Percentiles rank a stretch among this genome's conserved stretches.
These are phyloP conservation scores for Austrolebias charrua DNA, from an alignment of 2,797 vertebrate species.

Conservation along the genomic window DNA sequence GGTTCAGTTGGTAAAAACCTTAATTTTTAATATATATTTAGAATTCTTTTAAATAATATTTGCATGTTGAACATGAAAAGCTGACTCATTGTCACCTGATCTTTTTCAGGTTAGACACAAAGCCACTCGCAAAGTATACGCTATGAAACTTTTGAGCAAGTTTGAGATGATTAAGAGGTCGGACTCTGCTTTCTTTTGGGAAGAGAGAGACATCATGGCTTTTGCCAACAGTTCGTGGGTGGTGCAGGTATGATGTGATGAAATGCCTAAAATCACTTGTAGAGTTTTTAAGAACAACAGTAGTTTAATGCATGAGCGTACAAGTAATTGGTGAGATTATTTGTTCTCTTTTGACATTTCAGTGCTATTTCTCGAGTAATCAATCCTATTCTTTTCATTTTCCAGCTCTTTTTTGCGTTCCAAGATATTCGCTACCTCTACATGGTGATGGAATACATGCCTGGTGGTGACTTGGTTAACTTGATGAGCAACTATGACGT, in stretches of 20 bases:
- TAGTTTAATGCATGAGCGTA: background rate
- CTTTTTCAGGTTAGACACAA: conserved; percentile 91
- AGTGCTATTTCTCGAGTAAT: background rate
- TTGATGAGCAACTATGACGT: conserved; percentile 99
- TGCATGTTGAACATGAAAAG: background rate
- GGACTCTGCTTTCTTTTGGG: conserved; percentile 99
- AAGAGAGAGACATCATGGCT: conserved; percentile 99
- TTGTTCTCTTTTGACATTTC: background rate
- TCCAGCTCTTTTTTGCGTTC: conserved; percentile 95
- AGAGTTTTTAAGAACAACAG: no score
- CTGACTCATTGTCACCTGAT: background rate
- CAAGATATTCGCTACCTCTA: conserved; percentile 98
- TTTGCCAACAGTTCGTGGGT: conserved; percentile 98
- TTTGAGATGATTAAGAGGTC: conserved; percentile 99
- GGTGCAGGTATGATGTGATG: conserved; percentile 86
- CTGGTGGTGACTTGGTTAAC: conserved; percentile 96
- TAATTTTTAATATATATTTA: background rate
- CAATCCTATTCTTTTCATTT: background rate
- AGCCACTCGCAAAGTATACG: conserved; percentile 92
- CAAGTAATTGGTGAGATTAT: conserved; percentile 1
- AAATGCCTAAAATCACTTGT: no score
- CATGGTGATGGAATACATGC: conserved; percentile 99
- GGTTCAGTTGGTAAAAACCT: conserved; percentile 91
- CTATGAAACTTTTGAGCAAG: conserved; percentile 99
- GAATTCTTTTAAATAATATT: no score